Evolutionary conservation across 2,113 vertebrate species (phyloP), one percentile per base, ranked within the genome.

Genomic region (Drymodes brunneopygia): DNA sequence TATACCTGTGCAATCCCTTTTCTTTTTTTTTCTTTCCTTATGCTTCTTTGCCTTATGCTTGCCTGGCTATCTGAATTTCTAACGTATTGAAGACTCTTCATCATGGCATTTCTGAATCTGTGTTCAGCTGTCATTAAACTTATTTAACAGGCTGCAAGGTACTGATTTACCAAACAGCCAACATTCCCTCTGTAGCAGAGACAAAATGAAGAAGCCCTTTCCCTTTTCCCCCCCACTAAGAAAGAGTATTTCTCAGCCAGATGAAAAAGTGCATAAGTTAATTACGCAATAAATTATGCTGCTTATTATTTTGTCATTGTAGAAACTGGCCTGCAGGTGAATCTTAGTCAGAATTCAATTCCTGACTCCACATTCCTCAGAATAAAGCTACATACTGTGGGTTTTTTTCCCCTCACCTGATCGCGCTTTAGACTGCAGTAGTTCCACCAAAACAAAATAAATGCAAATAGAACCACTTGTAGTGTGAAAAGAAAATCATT

Each of bases 381-480:
- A 85, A 75, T 77, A 61, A 70, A 65, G 18, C 22, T 77, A 5
- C 45, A 45, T 56, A 15, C 7, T 56, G 67, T 12, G 25, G 13
- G 10, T 1, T 10, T n/a, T 29, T 14, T 20, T 0, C 2, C 2
- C 7, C 12, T 57, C 8, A 42, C 18, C 25, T 64, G 19, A 6
- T 31, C 92, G 20, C 12, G 66, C 54, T 89, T 81, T 83, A 71
- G 33, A 33, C 21, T 62, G 14, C 24, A 29, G 15, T 69, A 66
- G 25, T 58, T 80, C 11, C 29, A 60, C 21, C 21, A 73, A 65
- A 36, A n/a, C 22, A 69, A 86, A 70, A 16, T 53, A 15, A 77
- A 2, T 51, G 7, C 42, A 20, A 70, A 13, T 66, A 79, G 27
- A 94, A 40, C 31, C 62, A 47, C 29, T 72, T 0, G 0, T 25